Evolutionary conservation across 2,113 vertebrate species (phyloP).

Genomic region (Heterocephalus glaber): DNA sequence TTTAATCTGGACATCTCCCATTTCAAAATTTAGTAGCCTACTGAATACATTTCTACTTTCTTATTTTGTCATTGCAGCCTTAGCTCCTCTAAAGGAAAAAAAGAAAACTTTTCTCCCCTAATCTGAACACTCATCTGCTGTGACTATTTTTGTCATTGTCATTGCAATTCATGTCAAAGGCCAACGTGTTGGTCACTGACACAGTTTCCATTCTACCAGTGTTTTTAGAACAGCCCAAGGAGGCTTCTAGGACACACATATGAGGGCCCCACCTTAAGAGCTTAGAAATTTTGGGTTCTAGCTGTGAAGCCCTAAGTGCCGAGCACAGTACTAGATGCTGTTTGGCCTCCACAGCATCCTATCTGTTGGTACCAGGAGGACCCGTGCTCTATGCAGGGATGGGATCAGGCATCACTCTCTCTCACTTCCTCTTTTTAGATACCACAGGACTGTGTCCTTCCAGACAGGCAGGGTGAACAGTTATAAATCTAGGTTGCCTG

Average conservation of each 20-base stretch:
- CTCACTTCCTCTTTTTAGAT: neutral
- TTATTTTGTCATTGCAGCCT: neutral
- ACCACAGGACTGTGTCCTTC: neutral
- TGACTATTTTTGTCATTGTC: neutral
- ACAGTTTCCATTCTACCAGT: too few relatives aligned
- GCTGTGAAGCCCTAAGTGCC: neutral
- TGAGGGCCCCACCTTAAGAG: neutral
- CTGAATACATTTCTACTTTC: neutral
- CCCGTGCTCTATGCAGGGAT: neutral
- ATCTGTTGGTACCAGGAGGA: neutral
- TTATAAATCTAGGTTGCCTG: neutral
- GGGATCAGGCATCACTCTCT: neutral
- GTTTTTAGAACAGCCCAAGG: neutral
- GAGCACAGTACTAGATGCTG: accelerated
- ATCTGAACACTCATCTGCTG: neutral
- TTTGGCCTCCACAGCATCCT: neutral
- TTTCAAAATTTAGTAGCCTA: neutral
- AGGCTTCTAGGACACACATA: accelerated
- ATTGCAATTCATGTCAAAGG: neutral
- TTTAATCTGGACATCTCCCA: neutral
- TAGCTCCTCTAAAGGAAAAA: neutral
- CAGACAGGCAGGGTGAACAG: neutral
- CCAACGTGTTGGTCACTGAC: neutral
- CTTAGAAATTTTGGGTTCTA: neutral
- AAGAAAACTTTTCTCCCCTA: neutral